Percentiles rank a stretch among this genome's conserved stretches.
Evolutionary conservation across 2,888 invertebrate species (phyloP).

Genomic region (Cerastis rubricosa): DNA sequence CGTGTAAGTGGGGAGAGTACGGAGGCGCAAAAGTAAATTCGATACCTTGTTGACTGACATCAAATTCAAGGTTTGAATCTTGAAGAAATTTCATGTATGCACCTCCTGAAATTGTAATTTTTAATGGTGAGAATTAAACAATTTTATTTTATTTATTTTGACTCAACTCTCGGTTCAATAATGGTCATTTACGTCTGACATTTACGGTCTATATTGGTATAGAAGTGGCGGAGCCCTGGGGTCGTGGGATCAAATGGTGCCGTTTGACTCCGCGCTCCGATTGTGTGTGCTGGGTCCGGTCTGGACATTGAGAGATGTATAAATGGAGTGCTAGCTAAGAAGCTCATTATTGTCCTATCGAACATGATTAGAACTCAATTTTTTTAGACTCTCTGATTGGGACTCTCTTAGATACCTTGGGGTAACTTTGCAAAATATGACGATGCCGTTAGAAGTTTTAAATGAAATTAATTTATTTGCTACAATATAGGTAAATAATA

Average conservation of each 20-base stretch:
- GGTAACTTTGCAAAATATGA: not conserved
- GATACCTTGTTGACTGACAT: too few species aligned
- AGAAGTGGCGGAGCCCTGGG: constrained; percentile 51
- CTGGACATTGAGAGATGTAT: not conserved
- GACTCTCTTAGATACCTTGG: too few species aligned
- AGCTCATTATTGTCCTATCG: not conserved
- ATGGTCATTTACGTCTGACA: constrained; percentile 61
- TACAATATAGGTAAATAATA: too few species aligned
- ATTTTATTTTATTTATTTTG: not conserved
- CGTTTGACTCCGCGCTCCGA: constrained; percentile 60
- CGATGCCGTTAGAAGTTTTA: not conserved
- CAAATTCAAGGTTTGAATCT: too few species aligned
- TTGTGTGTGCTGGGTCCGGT: constrained; percentile 54
- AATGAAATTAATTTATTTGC: too few species aligned
- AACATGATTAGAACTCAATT: not conserved
- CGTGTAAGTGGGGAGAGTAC: too few species aligned
- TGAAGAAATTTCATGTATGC: too few species aligned
- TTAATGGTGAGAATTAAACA: too few species aligned
- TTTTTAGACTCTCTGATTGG: too few species aligned
- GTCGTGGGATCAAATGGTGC: constrained; percentile 67
- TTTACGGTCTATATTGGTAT: constrained; percentile 48
- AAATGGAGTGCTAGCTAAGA: constrained; percentile 34
- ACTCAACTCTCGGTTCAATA: constrained; percentile 20
- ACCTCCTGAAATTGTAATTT: too few species aligned
- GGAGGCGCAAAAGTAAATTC: too few species aligned